Conservation (phyloP, 2,888 invertebrate species). For the Thelaira solivaga region DNA sequence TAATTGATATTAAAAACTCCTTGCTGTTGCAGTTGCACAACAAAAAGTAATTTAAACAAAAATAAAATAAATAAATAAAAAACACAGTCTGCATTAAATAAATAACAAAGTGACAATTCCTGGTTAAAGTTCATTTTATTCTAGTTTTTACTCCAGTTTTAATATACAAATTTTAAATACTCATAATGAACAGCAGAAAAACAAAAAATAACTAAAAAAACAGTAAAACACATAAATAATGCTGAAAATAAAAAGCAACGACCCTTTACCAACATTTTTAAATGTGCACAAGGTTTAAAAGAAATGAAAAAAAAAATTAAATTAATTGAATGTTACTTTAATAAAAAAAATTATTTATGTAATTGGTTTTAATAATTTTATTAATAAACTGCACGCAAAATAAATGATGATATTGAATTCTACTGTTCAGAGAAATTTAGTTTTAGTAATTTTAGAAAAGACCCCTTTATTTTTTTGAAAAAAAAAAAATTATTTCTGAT, state of each 20-base stretch:
- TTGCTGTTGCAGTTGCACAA: background rate
- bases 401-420: background rate
- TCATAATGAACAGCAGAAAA: background rate
- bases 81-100: constrained; percentile 41
- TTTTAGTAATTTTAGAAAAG: too few species aligned
- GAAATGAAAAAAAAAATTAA: constrained; percentile 28
- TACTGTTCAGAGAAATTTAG: background rate
- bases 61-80: too few species aligned
- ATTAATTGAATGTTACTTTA: constrained; percentile 17
- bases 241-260: background rate
- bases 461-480: too few species aligned
- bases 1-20: background rate
- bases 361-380: constrained; percentile 51
- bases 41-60: background rate
- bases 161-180: background rate
- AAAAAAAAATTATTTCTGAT: background rate
- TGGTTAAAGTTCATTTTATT: constrained; percentile 38
- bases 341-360: constrained; percentile 25
- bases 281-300: background rate
- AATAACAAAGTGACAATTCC: constrained; percentile 45
- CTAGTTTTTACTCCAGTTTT: background rate
- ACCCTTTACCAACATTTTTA: background rate
- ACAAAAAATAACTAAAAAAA: background rate
- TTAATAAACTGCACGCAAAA: constrained; percentile 27
- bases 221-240: constrained; percentile 4